Evolutionary conservation across 1,140 invertebrate genomes (phyloP).

Genomic region (Vanessa tameamea): DNA sequence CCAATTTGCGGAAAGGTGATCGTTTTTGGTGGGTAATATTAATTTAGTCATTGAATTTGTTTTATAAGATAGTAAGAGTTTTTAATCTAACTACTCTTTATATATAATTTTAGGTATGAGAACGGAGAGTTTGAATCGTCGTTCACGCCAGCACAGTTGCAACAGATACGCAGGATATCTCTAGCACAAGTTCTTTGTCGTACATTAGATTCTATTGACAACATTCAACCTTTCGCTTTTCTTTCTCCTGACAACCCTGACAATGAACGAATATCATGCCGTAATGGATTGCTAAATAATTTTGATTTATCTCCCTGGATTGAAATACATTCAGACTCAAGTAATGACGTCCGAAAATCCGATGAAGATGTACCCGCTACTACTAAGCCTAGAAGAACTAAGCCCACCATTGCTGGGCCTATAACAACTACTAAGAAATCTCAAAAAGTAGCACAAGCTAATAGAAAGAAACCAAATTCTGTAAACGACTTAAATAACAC

Average conservation of each 20-base stretch:
- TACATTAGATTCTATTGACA: conserved; percentile 88
- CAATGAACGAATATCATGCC: conserved; percentile 85
- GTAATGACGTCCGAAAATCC: conserved; percentile 67
- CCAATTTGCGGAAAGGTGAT: conserved; percentile 92
- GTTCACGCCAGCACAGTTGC: conserved; percentile 91
- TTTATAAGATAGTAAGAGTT: neutral
- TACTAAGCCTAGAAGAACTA: conserved; percentile 52
- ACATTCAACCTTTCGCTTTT: conserved; percentile 88
- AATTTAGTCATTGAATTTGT: neutral
- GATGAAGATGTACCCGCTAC: conserved; percentile 49
- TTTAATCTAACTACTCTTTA: neutral
- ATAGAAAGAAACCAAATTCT: conserved; percentile 43
- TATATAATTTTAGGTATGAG: conserved; percentile 83
- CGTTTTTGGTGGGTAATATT: conserved; percentile 88
- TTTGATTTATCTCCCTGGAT: conserved; percentile 85
- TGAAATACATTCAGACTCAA: conserved; percentile 73
- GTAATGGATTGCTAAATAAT: conserved; percentile 85
- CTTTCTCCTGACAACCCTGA: conserved; percentile 83
- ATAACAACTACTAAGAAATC: conserved; percentile 47
- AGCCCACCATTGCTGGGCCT: conserved; percentile 48
- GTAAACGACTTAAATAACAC: conserved; percentile 37
- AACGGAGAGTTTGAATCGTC: conserved; percentile 87
- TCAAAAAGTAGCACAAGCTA: conserved; percentile 41
- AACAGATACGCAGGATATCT: conserved; percentile 90
- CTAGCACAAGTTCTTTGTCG: conserved; percentile 93